Conservation (phyloP, 2,888 invertebrate genomes). For the Lepeophtheirus nordmannii region DNA sequence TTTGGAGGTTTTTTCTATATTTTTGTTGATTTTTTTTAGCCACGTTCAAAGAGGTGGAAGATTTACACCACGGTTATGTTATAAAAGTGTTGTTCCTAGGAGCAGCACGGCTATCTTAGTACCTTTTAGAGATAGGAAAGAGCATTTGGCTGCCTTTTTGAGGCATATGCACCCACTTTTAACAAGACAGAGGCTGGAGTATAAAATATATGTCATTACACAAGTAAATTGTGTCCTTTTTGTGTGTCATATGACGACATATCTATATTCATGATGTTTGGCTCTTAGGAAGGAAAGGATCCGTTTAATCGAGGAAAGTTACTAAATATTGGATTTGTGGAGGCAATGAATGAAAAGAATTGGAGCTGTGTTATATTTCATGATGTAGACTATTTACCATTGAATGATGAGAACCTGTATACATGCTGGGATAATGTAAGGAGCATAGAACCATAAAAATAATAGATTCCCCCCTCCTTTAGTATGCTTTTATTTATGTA, state of each 20-base stretch:
- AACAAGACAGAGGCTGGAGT: not conserved
- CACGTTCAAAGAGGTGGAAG: too few species aligned
- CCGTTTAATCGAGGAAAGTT: constrained; percentile 6
- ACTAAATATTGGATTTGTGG: not conserved
- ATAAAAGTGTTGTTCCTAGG: too few species aligned
- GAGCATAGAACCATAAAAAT: not conserved
- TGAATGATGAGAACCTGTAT: not conserved
- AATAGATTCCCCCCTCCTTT: not conserved
- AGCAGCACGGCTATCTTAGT: not conserved
- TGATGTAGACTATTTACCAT: not conserved
- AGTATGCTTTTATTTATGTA: not conserved
- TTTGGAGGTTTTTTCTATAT: too few species aligned
- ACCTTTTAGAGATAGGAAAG: not conserved
- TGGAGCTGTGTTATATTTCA: not conserved
- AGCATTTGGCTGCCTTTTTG: not conserved
- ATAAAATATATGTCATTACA: not conserved
- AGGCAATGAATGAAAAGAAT: not conserved
- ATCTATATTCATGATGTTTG: too few species aligned
- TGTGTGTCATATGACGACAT: too few species aligned
- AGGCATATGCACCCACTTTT: not conserved
- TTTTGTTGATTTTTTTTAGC: too few species aligned
- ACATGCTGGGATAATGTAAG: not conserved
- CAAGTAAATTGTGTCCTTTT: not conserved
- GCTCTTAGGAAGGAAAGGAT: not conserved
- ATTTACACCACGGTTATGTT: too few species aligned